A percentile compares a stretch with the other conserved stretches of the same genome.
Conservation (phyloP, 2,888 invertebrate species). For the Drosophila suboccidentalis region DNA sequence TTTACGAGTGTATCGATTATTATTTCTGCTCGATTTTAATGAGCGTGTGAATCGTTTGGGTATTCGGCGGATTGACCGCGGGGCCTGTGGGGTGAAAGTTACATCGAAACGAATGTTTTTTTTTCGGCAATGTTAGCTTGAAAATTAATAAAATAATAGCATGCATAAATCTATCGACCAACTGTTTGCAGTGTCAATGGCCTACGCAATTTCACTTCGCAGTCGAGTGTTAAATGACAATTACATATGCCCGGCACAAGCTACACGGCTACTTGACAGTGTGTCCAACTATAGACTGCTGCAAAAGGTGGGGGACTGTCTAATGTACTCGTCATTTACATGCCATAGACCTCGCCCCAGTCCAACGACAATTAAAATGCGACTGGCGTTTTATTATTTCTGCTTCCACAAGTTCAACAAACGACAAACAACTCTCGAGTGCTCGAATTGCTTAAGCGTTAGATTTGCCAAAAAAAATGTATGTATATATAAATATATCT, state of each 20-base stretch:
- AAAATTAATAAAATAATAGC: constrained; percentile 24
- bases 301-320: constrained; percentile 27
- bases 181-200: constrained; percentile 63
- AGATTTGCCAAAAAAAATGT: constrained; percentile 64
- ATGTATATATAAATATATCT: constrained; percentile 12
- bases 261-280: constrained; percentile 39
- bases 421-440: constrained; percentile 53
- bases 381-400: constrained; percentile 56
- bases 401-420: constrained; percentile 66
- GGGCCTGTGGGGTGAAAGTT: constrained; percentile 72
- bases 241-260: constrained; percentile 75
- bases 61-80: constrained; percentile 41
- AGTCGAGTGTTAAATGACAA: constrained; percentile 68
- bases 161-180: constrained; percentile 61
- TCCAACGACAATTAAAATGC: constrained; percentile 70
- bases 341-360: constrained; percentile 76
- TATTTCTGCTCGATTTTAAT: constrained; percentile 58
- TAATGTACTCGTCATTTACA: constrained; percentile 67
- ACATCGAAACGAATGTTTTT: constrained; percentile 10
- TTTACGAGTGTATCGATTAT: constrained; percentile 44
- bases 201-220: constrained; percentile 79
- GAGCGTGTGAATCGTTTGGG: constrained; percentile 68
- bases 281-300: constrained; percentile 20
- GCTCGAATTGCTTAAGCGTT: constrained; percentile 35
- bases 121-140: constrained; percentile 17